These are phyloP conservation scores for Dicyrtomina minuta DNA, from an alignment of 2,888 invertebrate genomes.

Conservation along the genomic window DNA sequence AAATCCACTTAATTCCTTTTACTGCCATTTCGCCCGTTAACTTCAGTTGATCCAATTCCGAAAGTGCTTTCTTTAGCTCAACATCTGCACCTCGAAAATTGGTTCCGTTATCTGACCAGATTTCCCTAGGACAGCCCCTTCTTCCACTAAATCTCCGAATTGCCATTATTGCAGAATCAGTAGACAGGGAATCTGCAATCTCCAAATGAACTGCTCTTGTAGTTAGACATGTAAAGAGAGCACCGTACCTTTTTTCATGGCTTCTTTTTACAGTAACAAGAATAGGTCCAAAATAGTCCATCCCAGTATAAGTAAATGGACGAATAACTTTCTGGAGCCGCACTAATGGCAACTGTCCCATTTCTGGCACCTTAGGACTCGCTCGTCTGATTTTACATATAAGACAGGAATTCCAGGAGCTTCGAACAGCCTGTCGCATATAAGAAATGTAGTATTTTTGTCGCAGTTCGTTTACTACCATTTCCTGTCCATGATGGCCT, in stretches of 20 bases:
- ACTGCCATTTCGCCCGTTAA: constrained; percentile 1
- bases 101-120: constrained; percentile 57
- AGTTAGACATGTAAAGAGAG: constrained; percentile 56
- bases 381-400: constrained; percentile 23
- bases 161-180: constrained; percentile 54
- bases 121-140: constrained; percentile 54
- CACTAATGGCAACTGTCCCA: constrained; percentile 24
- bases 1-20: constrained; percentile 25
- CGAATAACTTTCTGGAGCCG: constrained; percentile 6
- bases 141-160: constrained; percentile 55
- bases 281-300: constrained; percentile 39
- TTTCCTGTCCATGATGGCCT: constrained; percentile 26
- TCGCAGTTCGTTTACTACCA: constrained; percentile 22
- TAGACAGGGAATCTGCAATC: constrained; percentile 53
- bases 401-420: constrained; percentile 18
- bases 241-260: constrained; percentile 27
- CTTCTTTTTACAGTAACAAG: constrained; percentile 24
- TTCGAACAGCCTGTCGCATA: constrained; percentile 22
- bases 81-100: constrained; percentile 56
- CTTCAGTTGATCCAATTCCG: constrained; percentile 54
- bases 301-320: constrained; percentile 31
- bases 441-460: constrained; percentile 17
- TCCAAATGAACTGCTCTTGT: constrained; percentile 56
- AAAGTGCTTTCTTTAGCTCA: constrained; percentile 61
- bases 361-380: constrained; percentile 20